These are phyloP conservation scores for Pectinophora gossypiella DNA, from an alignment of 1,140 invertebrate genomes.

Conservation along the genomic window DNA sequence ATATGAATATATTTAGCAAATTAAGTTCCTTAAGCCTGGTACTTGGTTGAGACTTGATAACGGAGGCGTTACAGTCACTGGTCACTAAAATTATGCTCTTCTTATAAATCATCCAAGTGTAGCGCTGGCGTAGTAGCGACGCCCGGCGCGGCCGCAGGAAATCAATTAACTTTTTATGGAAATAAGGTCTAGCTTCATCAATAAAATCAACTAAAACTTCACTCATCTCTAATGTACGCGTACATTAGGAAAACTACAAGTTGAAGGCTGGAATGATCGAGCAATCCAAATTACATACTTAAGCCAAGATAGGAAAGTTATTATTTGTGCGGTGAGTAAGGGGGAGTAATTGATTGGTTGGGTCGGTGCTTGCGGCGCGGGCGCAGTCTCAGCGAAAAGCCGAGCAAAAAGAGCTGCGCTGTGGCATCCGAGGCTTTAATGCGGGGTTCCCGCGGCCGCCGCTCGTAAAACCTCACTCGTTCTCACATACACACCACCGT, in stretches of 20 bases:
- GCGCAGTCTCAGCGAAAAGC: background rate
- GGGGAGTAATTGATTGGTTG: background rate
- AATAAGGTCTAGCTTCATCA: no score
- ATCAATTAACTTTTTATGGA: constrained; percentile 16
- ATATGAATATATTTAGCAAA: no score
- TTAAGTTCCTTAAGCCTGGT: no score
- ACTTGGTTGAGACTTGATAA: no score
- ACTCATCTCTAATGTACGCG: no score
- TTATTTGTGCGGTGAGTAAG: background rate
- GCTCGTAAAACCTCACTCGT: constrained; percentile 52
- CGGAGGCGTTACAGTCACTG: constrained; percentile 22
- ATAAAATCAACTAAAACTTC: no score
- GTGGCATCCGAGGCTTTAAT: constrained; percentile 45
- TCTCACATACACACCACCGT: constrained; percentile 50
- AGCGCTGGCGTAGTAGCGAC: constrained; percentile 13
- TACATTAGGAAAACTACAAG: no score
- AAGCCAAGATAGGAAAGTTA: no score
- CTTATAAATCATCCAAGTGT: constrained; percentile 37
- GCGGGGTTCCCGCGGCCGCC: constrained; percentile 30
- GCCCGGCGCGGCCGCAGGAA: constrained; percentile 5
- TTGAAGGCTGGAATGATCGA: background rate
- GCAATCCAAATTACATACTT: no score
- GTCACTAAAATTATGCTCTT: constrained; percentile 33
- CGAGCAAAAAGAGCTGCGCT: constrained; percentile 48
- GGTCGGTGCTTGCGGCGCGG: background rate